phyloP scores from a whole-genome alignment of 2,888 invertebrate species.

The Eugnorisma glareosa region DNA sequence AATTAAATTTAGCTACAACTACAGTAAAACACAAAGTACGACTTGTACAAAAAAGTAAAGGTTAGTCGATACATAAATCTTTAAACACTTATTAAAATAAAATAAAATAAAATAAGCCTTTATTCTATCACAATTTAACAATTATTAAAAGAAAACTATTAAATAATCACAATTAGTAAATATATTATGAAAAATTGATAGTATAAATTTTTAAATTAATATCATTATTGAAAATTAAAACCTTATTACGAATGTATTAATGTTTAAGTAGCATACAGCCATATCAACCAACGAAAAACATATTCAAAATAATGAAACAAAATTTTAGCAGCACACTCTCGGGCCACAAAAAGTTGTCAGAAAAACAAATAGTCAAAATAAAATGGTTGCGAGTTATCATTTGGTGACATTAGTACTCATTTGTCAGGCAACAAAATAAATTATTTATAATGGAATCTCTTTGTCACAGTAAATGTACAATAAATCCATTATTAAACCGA shows the following conservation, averaged over 20 bases:
- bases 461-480: conserved; percentile 51
- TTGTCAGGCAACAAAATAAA: conserved; percentile 55
- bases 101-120: too few relatives aligned
- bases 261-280: background rate
- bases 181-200: too few relatives aligned
- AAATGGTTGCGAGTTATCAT: conserved; percentile 22
- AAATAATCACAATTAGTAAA: too few relatives aligned
- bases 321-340: too few relatives aligned
- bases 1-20: background rate
- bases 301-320: background rate
- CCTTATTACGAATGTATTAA: background rate
- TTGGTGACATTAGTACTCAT: conserved; percentile 26
- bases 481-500: conserved; percentile 60
- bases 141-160: too few relatives aligned
- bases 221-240: too few relatives aligned
- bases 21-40: background rate
- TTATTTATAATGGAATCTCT: conserved; percentile 51
- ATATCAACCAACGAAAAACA: background rate
- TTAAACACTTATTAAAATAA: too few relatives aligned
- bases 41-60: background rate
- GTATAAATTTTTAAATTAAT: too few relatives aligned
- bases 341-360: background rate
- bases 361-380: conserved; percentile 27
- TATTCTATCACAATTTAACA: too few relatives aligned
- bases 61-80: background rate